phyloP scores from a whole-genome alignment of 1,140 invertebrate species.

The Pinna nobilis region DNA sequence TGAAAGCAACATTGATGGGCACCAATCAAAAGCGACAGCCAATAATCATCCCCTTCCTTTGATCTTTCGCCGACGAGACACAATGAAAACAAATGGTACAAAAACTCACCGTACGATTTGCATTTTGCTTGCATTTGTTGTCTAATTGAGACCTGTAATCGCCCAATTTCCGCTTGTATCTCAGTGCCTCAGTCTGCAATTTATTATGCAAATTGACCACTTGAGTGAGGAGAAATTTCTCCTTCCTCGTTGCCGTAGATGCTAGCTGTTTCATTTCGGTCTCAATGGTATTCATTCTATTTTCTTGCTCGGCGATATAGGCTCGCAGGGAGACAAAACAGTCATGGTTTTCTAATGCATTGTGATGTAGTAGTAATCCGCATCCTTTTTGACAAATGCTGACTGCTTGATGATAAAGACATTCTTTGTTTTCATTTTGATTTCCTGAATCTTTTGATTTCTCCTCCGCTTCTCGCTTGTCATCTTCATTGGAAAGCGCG shows the following conservation, averaged over 20 bases:
- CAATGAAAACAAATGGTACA: background rate
- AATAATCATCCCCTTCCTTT: background rate
- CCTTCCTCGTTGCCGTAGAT: conserved; percentile 45
- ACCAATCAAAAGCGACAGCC: background rate
- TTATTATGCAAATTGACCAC: conserved; percentile 47
- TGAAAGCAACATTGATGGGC: background rate
- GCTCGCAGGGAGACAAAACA: conserved; percentile 50
- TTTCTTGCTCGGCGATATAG: conserved; percentile 47
- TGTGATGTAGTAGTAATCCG: conserved; percentile 44
- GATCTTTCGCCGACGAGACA: background rate
- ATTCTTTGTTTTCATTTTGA: conserved; percentile 46
- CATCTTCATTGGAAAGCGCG: too few species aligned
- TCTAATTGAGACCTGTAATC: too few species aligned
- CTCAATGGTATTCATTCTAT: conserved; percentile 46
- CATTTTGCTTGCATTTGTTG: background rate
- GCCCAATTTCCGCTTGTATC: conserved; percentile 45
- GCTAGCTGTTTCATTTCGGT: conserved; percentile 39
- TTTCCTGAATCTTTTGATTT: conserved; percentile 31
- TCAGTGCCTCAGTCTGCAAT: conserved; percentile 37
- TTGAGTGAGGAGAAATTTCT: conserved; percentile 48
- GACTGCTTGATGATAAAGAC: conserved; percentile 48
- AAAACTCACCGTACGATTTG: background rate
- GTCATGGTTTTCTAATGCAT: conserved; percentile 41
- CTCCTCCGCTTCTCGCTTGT: conserved; percentile 30
- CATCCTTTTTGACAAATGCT: conserved; percentile 56